Percentiles rank a stretch among this genome's conserved stretches.
Evolutionary conservation across 1,140 invertebrate genomes (phyloP).

Genomic region (Heliconius nattereri): DNA sequence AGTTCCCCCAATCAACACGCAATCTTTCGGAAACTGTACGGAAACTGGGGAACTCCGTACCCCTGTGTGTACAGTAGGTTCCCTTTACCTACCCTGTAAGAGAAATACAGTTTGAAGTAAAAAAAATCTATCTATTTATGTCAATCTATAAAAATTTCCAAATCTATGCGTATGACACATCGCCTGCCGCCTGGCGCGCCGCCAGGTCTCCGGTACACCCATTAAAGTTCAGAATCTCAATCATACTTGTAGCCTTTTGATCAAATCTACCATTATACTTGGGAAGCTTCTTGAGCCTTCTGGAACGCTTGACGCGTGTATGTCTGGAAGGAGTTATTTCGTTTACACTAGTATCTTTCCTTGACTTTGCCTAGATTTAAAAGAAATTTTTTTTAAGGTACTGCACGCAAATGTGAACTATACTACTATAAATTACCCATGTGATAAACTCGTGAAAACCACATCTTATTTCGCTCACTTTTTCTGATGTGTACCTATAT

Average conservation of each 20-base stretch:
- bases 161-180: constrained; percentile 32
- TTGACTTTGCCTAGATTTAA: not conserved
- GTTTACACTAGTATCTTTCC: not conserved
- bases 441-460: too few species aligned
- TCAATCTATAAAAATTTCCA: not conserved
- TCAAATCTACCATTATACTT: constrained; percentile 18
- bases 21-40: too few species aligned
- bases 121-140: not conserved
- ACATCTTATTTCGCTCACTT: too few species aligned
- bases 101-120: too few species aligned
- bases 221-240: constrained; percentile 36
- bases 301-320: constrained; percentile 27
- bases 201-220: constrained; percentile 34
- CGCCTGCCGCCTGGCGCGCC: constrained; percentile 24
- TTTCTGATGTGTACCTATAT: too few species aligned
- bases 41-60: too few species aligned
- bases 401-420: too few species aligned
- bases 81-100: too few species aligned
- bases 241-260: constrained; percentile 29
- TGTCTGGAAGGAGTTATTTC: not conserved
- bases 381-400: not conserved
- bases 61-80: too few species aligned
- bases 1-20: too few species aligned
- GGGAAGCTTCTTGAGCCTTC: constrained; percentile 24
- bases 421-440: too few species aligned